Conservation (phyloP, 1,140 invertebrate species). For the Pteromalus puparum region DNA sequence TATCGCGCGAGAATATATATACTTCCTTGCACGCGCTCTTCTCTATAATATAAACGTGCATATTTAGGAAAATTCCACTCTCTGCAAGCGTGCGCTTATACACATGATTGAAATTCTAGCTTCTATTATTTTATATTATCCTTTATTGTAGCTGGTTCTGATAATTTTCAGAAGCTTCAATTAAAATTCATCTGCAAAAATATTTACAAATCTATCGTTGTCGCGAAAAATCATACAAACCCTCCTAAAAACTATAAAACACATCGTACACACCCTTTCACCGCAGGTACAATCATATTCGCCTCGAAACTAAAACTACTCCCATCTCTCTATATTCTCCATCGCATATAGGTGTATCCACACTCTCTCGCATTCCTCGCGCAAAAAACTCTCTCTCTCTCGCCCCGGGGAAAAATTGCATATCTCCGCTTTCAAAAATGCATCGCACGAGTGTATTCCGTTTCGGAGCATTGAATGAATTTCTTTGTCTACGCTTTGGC, state of each 20-base stretch:
- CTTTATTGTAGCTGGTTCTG: background rate
- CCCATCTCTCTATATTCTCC: background rate
- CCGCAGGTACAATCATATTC: no score
- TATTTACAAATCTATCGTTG: no score
- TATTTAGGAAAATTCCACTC: background rate
- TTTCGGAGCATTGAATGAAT: conserved; percentile 40
- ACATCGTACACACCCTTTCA: no score
- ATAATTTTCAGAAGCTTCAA: background rate
- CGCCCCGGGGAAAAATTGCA: background rate
- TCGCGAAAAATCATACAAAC: no score
- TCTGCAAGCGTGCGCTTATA: background rate
- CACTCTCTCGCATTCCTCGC: background rate
- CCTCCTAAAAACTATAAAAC: no score
- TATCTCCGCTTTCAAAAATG: background rate
- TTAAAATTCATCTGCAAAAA: no score
- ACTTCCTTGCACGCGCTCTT: background rate
- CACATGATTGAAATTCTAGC: background rate
- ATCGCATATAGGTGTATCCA: no score
- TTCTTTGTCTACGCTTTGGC: conserved; percentile 38
- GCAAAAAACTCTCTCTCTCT: background rate
- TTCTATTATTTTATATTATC: background rate
- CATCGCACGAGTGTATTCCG: background rate
- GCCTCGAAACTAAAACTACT: background rate
- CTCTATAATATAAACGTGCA: background rate
- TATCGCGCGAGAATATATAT: background rate